A percentile compares a stretch with the other conserved stretches of the same genome.
These are phyloP conservation scores for Rhyacichthys aspro DNA, from an alignment of 2,797 vertebrate species.

Conservation along the genomic window DNA sequence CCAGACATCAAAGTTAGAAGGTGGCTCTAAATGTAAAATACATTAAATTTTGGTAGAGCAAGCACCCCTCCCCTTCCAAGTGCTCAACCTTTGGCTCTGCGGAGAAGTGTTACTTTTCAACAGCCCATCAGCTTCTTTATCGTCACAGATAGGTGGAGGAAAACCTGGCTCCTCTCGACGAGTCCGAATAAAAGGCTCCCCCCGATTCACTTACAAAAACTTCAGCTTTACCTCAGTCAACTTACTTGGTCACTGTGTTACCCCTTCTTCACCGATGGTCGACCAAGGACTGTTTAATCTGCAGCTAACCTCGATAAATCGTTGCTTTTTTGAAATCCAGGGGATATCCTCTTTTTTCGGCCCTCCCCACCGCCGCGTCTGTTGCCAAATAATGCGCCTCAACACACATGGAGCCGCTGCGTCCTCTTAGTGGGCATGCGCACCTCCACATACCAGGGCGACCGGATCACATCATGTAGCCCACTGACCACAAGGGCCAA, in stretches of 20 bases:
- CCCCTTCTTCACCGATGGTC: slow-evolving; percentile 67
- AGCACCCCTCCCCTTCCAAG: slow-evolving; percentile 48
- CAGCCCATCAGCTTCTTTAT: slow-evolving; percentile 81
- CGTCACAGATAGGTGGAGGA: slow-evolving; percentile 82
- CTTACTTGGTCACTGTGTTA: slow-evolving; percentile 80
- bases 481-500: slow-evolving; percentile 73
- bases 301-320: slow-evolving; percentile 81
- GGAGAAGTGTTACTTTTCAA: slow-evolving; percentile 83
- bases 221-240: slow-evolving; percentile 71
- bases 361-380: slow-evolving; percentile 87
- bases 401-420: slow-evolving; percentile 94
- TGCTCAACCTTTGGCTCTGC: slow-evolving; percentile 79
- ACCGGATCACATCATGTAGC: slow-evolving; percentile 75
- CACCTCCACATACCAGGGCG: slow-evolving; percentile 81
- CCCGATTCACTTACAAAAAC: slow-evolving; percentile 75
- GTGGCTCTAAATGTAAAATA: slow-evolving; percentile 54
- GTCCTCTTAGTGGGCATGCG: slow-evolving; percentile 93
- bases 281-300: slow-evolving; percentile 69
- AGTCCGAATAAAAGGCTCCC: slow-evolving; percentile 79
- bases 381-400: slow-evolving; percentile 94
- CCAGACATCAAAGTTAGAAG: slow-evolving; percentile 33
- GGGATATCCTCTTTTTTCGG: slow-evolving; percentile 82
- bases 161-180: slow-evolving; percentile 80
- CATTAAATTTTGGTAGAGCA: slow-evolving; percentile 41
- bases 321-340: slow-evolving; percentile 81